Evolutionary conservation across 2,888 invertebrate genomes (phyloP).

Genomic region (Athetis lepigone): DNA sequence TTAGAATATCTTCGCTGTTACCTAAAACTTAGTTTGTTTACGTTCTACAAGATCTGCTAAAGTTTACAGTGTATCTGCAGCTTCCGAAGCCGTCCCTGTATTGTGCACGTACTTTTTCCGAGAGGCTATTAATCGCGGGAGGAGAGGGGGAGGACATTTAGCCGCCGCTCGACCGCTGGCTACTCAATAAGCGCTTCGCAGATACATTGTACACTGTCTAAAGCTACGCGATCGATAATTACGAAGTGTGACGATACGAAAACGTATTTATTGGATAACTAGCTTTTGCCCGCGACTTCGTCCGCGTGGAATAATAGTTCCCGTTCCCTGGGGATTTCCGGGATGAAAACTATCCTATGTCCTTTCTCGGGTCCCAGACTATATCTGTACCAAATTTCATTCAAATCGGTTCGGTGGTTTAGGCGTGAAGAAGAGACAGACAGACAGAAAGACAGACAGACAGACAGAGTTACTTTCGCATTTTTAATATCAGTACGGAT

Average conservation of each 20-base stretch:
- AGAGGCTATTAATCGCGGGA: constrained; percentile 80
- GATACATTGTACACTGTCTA: constrained; percentile 37
- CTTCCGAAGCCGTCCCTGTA: constrained; percentile 66
- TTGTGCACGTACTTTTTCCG: constrained; percentile 75
- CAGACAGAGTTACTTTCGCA: too few species aligned
- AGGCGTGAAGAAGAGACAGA: too few species aligned
- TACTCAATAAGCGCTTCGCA: constrained; percentile 57
- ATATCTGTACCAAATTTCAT: too few species aligned
- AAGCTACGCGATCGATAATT: constrained; percentile 42
- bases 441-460: too few species aligned
- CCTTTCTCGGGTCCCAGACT: too few species aligned
- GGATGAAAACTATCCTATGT: too few species aligned
- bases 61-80: too few species aligned
- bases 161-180: constrained; percentile 61
- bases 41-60: too few species aligned
- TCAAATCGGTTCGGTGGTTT: too few species aligned
- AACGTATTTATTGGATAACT: background rate
- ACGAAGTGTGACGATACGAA: constrained; percentile 6
- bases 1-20: background rate
- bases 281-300: background rate
- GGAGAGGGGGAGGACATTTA: constrained; percentile 74
- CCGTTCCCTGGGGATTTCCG: too few species aligned
- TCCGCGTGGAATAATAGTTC: too few species aligned
- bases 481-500: too few species aligned
- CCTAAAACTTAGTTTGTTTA: background rate